phyloP scores from a whole-genome alignment of 1,140 invertebrate genomes.

The Scaptodrosophila lebanonensis region DNA sequence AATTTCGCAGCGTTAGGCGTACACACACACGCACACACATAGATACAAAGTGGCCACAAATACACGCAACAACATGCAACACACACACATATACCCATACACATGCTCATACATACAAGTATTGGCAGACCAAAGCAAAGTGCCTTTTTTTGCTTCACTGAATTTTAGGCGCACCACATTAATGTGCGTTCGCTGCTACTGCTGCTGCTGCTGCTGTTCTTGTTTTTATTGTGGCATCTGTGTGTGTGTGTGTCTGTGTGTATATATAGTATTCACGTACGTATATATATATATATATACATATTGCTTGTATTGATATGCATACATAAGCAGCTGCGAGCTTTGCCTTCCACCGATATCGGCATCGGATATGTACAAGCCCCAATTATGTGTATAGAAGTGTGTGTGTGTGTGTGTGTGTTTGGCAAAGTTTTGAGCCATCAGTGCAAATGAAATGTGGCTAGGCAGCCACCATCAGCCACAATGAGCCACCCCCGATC shows the following conservation, averaged over 20 bases:
- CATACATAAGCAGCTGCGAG: slow-evolving; percentile 37
- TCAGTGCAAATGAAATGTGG: background rate
- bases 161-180: slow-evolving; percentile 65
- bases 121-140: slow-evolving; percentile 38
- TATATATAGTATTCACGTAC: slow-evolving; percentile 47
- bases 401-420: background rate
- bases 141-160: slow-evolving; percentile 68
- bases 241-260: slow-evolving; percentile 43
- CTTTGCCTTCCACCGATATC: no score
- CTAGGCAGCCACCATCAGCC: slow-evolving; percentile 2
- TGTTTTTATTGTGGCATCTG: slow-evolving; percentile 7
- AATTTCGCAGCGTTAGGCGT: slow-evolving; percentile 63
- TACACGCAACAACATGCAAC: no score
- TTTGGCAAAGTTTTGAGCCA: no score
- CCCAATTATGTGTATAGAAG: no score
- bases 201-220: no score
- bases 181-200: slow-evolving; percentile 35
- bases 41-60: slow-evolving; percentile 38
- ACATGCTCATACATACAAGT: background rate
- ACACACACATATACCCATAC: background rate
- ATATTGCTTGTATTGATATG: slow-evolving; percentile 33
- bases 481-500: background rate
- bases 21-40: slow-evolving; percentile 32
- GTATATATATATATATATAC: background rate
- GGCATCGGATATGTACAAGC: no score